phyloP scores from a whole-genome alignment of 2,113 vertebrate genomes.

The Macrotus californicus region DNA sequence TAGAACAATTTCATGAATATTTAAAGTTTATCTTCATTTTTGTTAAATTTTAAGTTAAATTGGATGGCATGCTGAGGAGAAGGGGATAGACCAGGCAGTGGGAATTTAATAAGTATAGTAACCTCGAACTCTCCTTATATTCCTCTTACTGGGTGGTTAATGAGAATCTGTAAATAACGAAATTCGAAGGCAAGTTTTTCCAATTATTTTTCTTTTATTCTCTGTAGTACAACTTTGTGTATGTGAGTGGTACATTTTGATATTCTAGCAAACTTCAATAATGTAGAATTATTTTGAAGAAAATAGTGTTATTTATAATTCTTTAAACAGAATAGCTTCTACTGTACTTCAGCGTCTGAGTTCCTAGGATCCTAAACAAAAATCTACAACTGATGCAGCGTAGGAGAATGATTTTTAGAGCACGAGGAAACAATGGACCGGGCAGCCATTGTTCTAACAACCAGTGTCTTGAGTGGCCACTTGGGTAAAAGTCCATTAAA shows the following conservation, averaged over 20 bases:
- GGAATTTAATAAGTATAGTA: background rate
- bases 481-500: background rate
- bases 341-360: background rate
- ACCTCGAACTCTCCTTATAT: background rate
- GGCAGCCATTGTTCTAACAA: background rate
- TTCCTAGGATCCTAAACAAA: background rate
- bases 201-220: slow-evolving; percentile 1
- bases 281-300: background rate
- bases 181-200: slow-evolving; percentile 12
- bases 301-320: background rate
- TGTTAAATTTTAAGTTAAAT: background rate
- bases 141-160: background rate
- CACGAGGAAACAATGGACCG: background rate
- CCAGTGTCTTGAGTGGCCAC: background rate
- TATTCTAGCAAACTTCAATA: background rate
- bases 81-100: background rate
- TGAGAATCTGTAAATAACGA: background rate
- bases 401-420: background rate
- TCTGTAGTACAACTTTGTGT: background rate
- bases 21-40: background rate
- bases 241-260: background rate
- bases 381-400: background rate
- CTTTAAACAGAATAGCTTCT: background rate
- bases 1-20: background rate
- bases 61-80: background rate